phyloP scores from a whole-genome alignment of 2,888 invertebrate species.

The Chloroclystis v-ata region DNA sequence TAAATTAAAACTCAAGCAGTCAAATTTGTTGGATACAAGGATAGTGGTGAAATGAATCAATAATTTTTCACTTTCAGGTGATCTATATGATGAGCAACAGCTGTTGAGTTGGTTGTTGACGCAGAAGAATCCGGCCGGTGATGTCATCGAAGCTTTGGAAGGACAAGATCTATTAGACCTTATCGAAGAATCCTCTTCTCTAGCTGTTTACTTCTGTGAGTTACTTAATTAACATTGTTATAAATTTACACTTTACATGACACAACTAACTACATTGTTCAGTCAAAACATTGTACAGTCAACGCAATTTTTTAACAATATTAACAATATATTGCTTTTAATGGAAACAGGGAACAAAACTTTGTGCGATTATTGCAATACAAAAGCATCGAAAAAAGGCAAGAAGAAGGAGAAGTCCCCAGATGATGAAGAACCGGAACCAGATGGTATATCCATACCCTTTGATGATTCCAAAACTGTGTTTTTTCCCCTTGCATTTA shows the following conservation, averaged over 20 bases:
- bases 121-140: constrained; percentile 94
- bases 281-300: constrained; percentile 4
- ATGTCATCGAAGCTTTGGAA: constrained; percentile 92
- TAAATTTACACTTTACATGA: constrained; percentile 38
- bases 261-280: constrained; percentile 35
- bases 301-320: constrained; percentile 28
- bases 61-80: constrained; percentile 74
- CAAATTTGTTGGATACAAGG: too few relatives aligned
- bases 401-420: constrained; percentile 80
- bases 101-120: constrained; percentile 93
- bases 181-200: constrained; percentile 87
- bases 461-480: constrained; percentile 27
- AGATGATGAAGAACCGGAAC: constrained; percentile 65
- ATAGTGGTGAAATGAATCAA: constrained; percentile 8
- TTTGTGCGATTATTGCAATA: constrained; percentile 90
- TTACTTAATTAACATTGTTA: constrained; percentile 36
- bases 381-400: constrained; percentile 84
- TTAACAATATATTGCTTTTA: constrained; percentile 52
- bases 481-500: constrained; percentile 27
- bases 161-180: constrained; percentile 86
- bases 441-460: constrained; percentile 58
- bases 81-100: constrained; percentile 91
- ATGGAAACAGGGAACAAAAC: constrained; percentile 90
- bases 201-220: constrained; percentile 97
- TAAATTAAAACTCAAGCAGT: too few relatives aligned